Evolutionary conservation across 2,797 vertebrate genomes (phyloP), one percentile per base, ranked within the genome.

Genomic region (Falco rusticolus): DNA sequence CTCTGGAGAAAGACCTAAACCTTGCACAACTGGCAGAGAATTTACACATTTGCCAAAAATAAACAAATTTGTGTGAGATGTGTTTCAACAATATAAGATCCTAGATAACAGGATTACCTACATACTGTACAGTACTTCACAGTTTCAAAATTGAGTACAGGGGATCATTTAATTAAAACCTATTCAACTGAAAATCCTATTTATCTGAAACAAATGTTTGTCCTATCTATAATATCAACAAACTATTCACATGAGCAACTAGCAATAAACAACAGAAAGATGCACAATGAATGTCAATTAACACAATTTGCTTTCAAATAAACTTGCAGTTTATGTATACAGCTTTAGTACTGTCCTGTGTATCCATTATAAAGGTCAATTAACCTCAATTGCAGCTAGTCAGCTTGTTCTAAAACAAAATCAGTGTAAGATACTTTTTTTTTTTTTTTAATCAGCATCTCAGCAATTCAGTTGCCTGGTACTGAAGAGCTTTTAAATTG

Each of bases 161-260:
- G 75, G 88, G 61, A 78, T 97, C 96, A 92, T 96, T 97, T 97
- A 98, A 98, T 98, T 98, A 98, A 98, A 98, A 98, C 91, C 75
- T 97, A 97, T 91, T 97, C 97, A 98, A 96, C 95, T 97, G 97
- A 98, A 98, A 97, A 95, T 39, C 90, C 93, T 94, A 96, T 98
- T 98, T 98, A 97, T 97, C 95, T 95, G 97, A 98, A 98, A 97
- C 93, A 97, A 98, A 98, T 98, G 97, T 97, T 98, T 98, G 89
- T 96, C 92, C 91, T 96, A 96, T 97, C 91, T 94, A 94, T 94
- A 97, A 91, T 94, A 97, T 97, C 97, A 98, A 98, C 96, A 96
- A 97, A 96, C 93, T 97, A 95, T 97, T 98, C 97, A 97, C 96
- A 97, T 97, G 97, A 98, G 95, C 94, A 97, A 56, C 89, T 97